These are phyloP conservation scores for Ancistrus triradiatus DNA, from an alignment of 2,113 vertebrate species.

Conservation along the genomic window DNA sequence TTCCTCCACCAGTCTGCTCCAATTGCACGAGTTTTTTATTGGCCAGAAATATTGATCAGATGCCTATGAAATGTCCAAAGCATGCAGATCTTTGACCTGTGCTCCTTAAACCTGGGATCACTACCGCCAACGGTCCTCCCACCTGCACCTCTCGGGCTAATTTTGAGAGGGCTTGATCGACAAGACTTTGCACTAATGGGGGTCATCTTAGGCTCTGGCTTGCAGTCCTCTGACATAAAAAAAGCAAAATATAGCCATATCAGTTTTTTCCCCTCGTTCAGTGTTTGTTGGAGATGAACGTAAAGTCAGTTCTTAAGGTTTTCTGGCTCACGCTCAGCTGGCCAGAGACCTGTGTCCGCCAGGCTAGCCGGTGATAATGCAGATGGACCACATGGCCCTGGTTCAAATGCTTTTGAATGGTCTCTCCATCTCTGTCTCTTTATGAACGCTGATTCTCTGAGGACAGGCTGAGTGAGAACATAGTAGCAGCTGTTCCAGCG, in stretches of 20 bases:
- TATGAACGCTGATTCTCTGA: conserved; percentile 15
- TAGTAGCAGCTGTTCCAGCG: conserved; percentile 5
- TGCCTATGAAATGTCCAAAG: conserved; percentile 3
- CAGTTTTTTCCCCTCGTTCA: conserved; percentile 29
- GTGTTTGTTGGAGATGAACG: conserved; percentile 48
- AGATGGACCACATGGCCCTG: conserved; percentile 36
- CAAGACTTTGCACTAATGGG: conserved; percentile 59
- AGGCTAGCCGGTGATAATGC: conserved; percentile 34
- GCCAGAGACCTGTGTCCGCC: conserved; percentile 28
- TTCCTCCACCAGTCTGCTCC: neutral
- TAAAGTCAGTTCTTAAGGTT: conserved; percentile 34
- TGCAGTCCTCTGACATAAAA: conserved; percentile 41
- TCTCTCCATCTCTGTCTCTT: conserved; percentile 20
- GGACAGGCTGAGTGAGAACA: conserved; percentile 2
- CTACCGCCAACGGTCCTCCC: neutral
- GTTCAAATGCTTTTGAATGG: conserved; percentile 35
- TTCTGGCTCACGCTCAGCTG: conserved; percentile 36
- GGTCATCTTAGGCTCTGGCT: conserved; percentile 59
- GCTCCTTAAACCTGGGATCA: conserved; percentile 19
- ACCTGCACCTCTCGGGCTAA: conserved; percentile 2
- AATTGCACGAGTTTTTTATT: neutral
- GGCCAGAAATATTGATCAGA: neutral
- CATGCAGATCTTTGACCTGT: conserved; percentile 8
- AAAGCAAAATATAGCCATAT: conserved; percentile 53
- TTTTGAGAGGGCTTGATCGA: conserved; percentile 58